Conservation (phyloP, 2,113 vertebrate species). For the Paratilapia polleni region DNA sequence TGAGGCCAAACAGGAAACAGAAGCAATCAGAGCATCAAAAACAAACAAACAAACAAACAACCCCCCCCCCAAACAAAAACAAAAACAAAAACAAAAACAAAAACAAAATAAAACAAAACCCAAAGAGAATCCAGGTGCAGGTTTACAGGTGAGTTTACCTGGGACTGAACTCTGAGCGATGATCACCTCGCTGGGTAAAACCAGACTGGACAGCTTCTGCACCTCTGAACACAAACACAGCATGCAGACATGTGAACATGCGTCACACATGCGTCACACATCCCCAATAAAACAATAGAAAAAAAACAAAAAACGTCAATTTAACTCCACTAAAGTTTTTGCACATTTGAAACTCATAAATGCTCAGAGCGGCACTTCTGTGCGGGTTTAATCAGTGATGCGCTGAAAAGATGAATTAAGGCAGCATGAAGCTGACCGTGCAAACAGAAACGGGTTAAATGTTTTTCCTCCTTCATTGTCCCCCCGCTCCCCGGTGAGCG, state of each 20-base stretch:
- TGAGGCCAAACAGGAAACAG: neutral
- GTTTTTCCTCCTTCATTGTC: no score
- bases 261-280: neutral
- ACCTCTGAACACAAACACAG: constrained; percentile 82
- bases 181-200: constrained; percentile 94
- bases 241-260: neutral
- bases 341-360: neutral
- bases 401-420: neutral
- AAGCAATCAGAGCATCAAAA: neutral
- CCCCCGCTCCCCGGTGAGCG: no score
- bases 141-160: constrained; percentile 27
- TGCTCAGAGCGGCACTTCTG: neutral
- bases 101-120: no score
- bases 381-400: neutral
- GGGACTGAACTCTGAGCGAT: constrained; percentile 98
- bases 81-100: no score
- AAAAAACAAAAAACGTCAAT: neutral
- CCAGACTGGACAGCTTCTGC: constrained; percentile 95
- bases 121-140: neutral
- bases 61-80: no score
- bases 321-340: neutral
- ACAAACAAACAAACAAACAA: no score
- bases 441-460: no score
- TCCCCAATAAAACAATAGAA: neutral
- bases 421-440: neutral